Evolutionary conservation across 2,888 invertebrate species (phyloP).

Genomic region (Mesorhabditis spiculigera): DNA sequence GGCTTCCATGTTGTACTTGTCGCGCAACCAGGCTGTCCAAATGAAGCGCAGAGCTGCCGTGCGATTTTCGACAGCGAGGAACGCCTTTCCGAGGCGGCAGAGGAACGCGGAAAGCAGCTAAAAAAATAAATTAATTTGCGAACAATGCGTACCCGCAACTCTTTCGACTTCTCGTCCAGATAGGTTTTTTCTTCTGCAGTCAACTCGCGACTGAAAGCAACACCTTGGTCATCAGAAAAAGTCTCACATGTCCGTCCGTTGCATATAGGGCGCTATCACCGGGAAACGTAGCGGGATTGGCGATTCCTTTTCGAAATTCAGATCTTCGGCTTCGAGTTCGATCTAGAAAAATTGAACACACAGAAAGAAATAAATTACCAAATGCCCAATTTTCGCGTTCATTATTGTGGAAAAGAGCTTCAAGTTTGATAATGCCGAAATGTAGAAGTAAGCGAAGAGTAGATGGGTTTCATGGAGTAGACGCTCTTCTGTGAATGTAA

Average conservation of each 20-base stretch:
- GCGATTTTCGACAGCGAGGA: slow-evolving; percentile 7
- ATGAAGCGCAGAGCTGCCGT: slow-evolving; percentile 7
- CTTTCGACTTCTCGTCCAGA: slow-evolving; percentile 1
- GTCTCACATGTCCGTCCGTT: background rate
- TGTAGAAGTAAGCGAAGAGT: slow-evolving; percentile 38
- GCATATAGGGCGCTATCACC: background rate
- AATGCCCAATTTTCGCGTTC: slow-evolving; percentile 25
- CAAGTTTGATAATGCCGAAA: slow-evolving; percentile 28
- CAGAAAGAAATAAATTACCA: slow-evolving; percentile 12
- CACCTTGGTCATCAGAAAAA: background rate
- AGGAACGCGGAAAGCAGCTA: slow-evolving; percentile 9
- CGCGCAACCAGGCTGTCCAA: slow-evolving; percentile 4
- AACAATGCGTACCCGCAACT: background rate
- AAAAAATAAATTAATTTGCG: background rate
- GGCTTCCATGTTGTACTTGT: slow-evolving; percentile 8
- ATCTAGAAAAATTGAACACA: background rate
- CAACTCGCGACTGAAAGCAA: background rate
- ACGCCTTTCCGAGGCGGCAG: slow-evolving; percentile 7
- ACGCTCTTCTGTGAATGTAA: background rate
- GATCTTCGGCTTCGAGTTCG: background rate
- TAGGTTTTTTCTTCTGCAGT: background rate
- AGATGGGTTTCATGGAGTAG: slow-evolving; percentile 27
- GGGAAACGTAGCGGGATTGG: background rate
- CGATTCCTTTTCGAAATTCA: background rate
- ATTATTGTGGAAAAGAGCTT: slow-evolving; percentile 24